Evolutionary conservation across 1,140 invertebrate genomes (phyloP), one percentile per base, ranked within the genome.

Genomic region (Bombus turneri): DNA sequence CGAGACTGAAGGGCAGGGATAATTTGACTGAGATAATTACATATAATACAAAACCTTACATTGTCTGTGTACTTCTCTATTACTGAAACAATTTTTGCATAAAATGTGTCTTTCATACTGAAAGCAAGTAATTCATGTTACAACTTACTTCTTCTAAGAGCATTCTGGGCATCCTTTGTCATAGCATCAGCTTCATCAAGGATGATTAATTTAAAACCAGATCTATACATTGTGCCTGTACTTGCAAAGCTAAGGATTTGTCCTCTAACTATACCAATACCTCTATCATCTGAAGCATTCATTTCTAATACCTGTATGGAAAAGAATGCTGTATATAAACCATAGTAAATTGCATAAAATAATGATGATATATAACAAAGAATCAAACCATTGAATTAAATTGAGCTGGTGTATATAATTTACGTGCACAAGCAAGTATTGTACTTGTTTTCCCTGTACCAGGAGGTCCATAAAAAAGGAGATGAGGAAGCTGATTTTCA

Each of bases 131-230:
- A 31, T 76, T 39, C 22, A 72, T 69, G 18, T 34, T 25, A 72
- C 83, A 62, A 89, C 96, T 96, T 96, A 98, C 98, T 98, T 97
- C 99, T 97, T 91, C 99, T 96, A 4, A 99, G 95, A 53, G 99
- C 99, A 97, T 99, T 99, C 95, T 99, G 99, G 8, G 99, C 99
- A 97, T 99, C 99, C 94, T 98, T 98, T 6, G 99, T 99, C 99
- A 99, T 99, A 4, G 99, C 98, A 97, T 99, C 99, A 18, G 99
- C 99, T 96, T 99, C 99, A 96, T 99, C 99, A 22, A 99, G 95
- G 90, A 99, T 99, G 69, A 99, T 98, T 25, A 99, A 95, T 95
- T 99, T 99, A 88, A 98, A 99, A 8, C 98, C 98, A 79, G 97
- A 97, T 95, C 97, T 98, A 93, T 99, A 99, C 91, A 99, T 98